Percentiles rank a stretch among this genome's conserved stretches.
phyloP scores from a whole-genome alignment of 2,113 vertebrate species.

The Vombatus ursinus region DNA sequence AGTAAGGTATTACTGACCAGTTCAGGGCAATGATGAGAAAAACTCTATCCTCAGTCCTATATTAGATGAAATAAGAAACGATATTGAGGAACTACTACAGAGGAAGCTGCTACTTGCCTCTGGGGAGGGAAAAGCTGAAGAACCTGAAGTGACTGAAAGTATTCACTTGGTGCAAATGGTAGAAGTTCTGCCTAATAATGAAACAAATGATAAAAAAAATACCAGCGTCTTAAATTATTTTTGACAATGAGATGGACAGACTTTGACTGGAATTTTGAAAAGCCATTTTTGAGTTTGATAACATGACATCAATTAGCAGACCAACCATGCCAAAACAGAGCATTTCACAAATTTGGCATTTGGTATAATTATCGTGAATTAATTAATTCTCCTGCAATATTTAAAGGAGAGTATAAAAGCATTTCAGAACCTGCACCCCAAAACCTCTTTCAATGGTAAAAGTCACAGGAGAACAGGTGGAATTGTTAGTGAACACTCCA shows the following conservation, averaged over 20 bases:
- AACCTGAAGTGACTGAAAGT: not conserved
- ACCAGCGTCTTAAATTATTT: not conserved
- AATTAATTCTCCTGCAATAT: not conserved
- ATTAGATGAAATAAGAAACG: not conserved
- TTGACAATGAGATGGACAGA: not conserved
- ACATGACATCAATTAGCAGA: not conserved
- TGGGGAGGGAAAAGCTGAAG: not conserved
- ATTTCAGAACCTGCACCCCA: not conserved
- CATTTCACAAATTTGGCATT: not conserved
- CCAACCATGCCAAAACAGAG: not conserved
- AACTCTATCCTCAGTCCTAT: not conserved
- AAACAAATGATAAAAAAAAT: not conserved
- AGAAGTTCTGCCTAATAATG: not conserved
- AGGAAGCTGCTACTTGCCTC: too few relatives aligned
- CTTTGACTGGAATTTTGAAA: not conserved
- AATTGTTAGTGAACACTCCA: not conserved
- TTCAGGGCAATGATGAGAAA: not conserved
- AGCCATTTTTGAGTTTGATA: not conserved
- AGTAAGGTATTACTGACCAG: not conserved
- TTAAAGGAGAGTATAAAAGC: not conserved
- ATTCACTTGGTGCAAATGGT: not conserved
- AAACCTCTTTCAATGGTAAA: not conserved
- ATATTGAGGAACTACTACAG: not conserved
- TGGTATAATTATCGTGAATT: not conserved
- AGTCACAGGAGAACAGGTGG: not conserved